Base-by-base conservation (phyloP, 2,113 vertebrate genomes). In the Xiphias gladius region DNA sequence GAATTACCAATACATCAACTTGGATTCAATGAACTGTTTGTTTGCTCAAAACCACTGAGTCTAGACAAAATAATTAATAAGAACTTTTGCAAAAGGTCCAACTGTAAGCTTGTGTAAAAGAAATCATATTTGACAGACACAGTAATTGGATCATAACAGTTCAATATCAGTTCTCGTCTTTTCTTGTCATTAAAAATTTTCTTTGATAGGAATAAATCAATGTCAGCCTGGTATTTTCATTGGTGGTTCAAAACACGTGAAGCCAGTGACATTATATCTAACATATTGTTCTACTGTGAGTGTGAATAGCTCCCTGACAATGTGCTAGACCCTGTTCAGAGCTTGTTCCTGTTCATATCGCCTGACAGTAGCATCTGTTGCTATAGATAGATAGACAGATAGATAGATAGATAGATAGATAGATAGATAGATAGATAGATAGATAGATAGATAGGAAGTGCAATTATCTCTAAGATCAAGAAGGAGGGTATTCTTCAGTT, bases 1-100 rank as follows among this genome's bases (percentile, higher is more conserved):
- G 73, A 81, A 81, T 80, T 64, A 87, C 80, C 72, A 74, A 90
- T 84, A 80, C 37, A 66, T 91, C 79, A 82, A 69, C 62, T 24
- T 50, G 19, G 20, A 76, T 73, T 41, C 43, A 83, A 30, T 41
- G 8, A 72, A 76, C 30, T 71, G 62, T 87, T 89, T 77, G 75
- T 84, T 89, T 84, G 62, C 66, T 72, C 55, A 72, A 55, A 86
- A 63, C 57, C 66, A 59, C n/a, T 20, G 57, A 76, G 43, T 74
- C 11, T 61, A 52, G 48, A 65, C 70, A 61, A 39, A 28, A 26
- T 41, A 48, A 74, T 74, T 59, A 37, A 59, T 55, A 35, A 58
- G 17, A 50, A 58, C 71, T 68, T 65, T 14, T 46, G 2, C 14
- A 61, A 68, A 62, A 76, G 26, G 61, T 83, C 68, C 35, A 16